These are phyloP conservation scores for Noctua pronuba DNA, from an alignment of 2,888 invertebrate genomes.

Conservation along the genomic window DNA sequence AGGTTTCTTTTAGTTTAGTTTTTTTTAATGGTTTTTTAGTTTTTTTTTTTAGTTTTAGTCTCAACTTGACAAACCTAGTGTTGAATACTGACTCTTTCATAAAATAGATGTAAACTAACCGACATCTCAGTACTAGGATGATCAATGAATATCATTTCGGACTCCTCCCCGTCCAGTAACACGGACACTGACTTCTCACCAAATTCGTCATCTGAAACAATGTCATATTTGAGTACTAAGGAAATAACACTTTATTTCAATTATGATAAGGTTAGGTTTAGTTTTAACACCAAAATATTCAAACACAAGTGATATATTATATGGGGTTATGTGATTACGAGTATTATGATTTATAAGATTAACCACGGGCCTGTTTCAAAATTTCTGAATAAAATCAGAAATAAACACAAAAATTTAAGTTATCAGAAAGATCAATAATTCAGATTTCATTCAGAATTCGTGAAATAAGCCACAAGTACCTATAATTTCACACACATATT, in stretches of 20 bases:
- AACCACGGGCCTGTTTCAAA: not conserved
- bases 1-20: too few species aligned
- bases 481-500: too few species aligned
- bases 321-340: slow-evolving; percentile 7
- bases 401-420: not conserved
- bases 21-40: too few species aligned
- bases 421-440: not conserved
- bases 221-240: not conserved
- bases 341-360: not conserved
- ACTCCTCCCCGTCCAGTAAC: slow-evolving; percentile 96
- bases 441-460: not conserved
- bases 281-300: not conserved
- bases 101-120: slow-evolving; percentile 89
- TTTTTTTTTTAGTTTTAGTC: too few species aligned
- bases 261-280: not conserved
- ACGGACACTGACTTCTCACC: slow-evolving; percentile 97
- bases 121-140: slow-evolving; percentile 97
- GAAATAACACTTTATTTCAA: not conserved
- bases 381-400: not conserved
- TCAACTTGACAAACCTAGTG: too few species aligned
- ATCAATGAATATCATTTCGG: slow-evolving; percentile 97
- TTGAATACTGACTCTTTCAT: too few species aligned
- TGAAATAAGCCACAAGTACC: not conserved
- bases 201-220: slow-evolving; percentile 96
- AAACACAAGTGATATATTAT: slow-evolving; percentile 22